Evolutionary conservation across 2,113 vertebrate species (phyloP), one percentile per base, ranked within the genome.

Genomic region (Ciconia stormi): DNA sequence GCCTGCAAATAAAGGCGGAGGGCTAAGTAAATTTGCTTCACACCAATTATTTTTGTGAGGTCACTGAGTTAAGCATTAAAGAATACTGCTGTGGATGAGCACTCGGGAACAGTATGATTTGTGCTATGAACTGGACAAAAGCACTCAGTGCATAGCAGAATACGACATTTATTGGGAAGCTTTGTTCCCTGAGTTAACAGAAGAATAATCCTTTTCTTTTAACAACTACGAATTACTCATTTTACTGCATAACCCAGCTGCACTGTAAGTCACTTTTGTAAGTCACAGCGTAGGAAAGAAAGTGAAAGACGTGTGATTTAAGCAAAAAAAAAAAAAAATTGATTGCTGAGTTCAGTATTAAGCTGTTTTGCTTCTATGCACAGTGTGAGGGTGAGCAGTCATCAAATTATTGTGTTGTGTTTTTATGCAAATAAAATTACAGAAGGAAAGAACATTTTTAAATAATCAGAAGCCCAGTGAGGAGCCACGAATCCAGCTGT

Each of bases 31-130:
- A 97, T 98, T 97, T 96, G 95, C 97, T 92, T 89, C 95, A 80
- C 94, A 90, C 86, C 98, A 87, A 95, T 97, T 92, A 97, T 97
- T 98, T 97, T 93, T 96, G 97, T 96, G 97, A 97, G 97, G 92
- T 97, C 97, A 89, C 56, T 2, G 94, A 97, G 97, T 96, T 93
- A 95, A 97, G 97, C 97, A 96, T 95, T 96, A 78, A 89, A 92
- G 97, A 96, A 65, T 20, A 76, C 92, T 92, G 84, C 92, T 65
- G 74, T 36, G n/a, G 91, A 91, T 53, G 59, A 42, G 86, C 44
- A 25, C 86, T 82, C 29, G 89, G 94, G 85, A 89, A 36, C 93
- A 87, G 96, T 85, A 72, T 42, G 97, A 80, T 93, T 87, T 92
- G 92, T 70, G 92, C 96, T 80, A 53, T 30, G 78, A 72, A 56